phyloP scores from a whole-genome alignment of 2,113 vertebrate species.

The Peromyscus maniculatus region DNA sequence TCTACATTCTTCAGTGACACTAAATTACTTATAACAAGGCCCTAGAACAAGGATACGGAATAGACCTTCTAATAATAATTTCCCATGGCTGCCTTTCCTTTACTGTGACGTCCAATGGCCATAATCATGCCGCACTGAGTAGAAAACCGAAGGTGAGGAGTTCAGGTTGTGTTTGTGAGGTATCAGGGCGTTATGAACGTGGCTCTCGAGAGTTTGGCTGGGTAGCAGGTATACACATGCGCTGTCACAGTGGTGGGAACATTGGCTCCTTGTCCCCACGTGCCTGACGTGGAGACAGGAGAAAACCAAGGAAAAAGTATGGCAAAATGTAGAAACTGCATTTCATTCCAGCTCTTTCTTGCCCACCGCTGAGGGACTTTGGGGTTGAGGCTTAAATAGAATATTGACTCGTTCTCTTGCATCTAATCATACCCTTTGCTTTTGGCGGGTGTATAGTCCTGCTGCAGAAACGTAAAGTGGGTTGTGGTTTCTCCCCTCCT shows the following conservation, averaged over 20 bases:
- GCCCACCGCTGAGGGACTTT: not conserved
- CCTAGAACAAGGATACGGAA: conserved; percentile 48
- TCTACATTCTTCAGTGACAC: conserved; percentile 42
- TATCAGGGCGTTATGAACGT: not conserved
- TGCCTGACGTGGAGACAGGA: not conserved
- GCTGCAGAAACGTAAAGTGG: not conserved
- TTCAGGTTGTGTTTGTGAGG: conserved; percentile 19
- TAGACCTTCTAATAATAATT: conserved; percentile 59
- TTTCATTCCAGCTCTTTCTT: conserved; percentile 41
- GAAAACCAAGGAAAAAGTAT: not conserved
- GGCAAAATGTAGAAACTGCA: not conserved
- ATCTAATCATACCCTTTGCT: not conserved
- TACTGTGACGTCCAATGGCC: conserved; percentile 16
- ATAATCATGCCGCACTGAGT: conserved; percentile 21
- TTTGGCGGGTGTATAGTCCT: not conserved
- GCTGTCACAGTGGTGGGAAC: conserved; percentile 11
- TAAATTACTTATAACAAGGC: conserved; percentile 65
- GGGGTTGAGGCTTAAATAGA: not conserved
- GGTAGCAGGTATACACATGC: not conserved
- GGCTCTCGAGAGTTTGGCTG: not conserved
- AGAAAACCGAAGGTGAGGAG: not conserved
- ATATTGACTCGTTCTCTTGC: conserved; percentile 24
- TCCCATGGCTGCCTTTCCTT: conserved; percentile 17
- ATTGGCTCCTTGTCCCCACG: not conserved
- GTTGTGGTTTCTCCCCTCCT: not conserved